Conservation (phyloP, 2,888 invertebrate species). For the Stenolophus ochropezus region DNA sequence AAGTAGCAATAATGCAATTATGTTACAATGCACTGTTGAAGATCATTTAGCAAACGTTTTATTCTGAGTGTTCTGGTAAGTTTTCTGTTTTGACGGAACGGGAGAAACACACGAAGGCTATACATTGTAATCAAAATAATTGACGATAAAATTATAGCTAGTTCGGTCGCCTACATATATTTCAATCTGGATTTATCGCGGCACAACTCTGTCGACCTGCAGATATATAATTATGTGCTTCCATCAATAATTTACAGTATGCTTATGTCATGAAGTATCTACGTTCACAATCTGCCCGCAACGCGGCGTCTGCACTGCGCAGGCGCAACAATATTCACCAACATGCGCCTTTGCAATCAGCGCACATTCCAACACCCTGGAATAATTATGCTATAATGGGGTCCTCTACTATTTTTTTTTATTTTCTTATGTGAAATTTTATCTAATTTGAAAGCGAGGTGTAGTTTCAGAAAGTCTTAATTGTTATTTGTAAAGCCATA, state of each 20-base stretch:
- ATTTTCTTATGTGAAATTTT: no score
- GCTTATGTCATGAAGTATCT: slow-evolving; percentile 61
- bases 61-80: not conserved
- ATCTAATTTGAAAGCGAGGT: no score
- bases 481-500: no score
- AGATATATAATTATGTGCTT: slow-evolving; percentile 60
- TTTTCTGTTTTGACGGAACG: slow-evolving; percentile 56
- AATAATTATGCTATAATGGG: no score
- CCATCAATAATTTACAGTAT: slow-evolving; percentile 61
- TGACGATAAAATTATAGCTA: slow-evolving; percentile 66
- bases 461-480: no score
- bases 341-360: no score
- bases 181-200: slow-evolving; percentile 63
- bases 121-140: slow-evolving; percentile 66
- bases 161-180: slow-evolving; percentile 66
- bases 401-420: no score
- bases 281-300: slow-evolving; percentile 52
- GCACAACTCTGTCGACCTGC: slow-evolving; percentile 58
- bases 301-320: slow-evolving; percentile 10
- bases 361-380: no score
- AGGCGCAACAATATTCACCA: not conserved
- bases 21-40: not conserved
- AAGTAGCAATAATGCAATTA: not conserved
- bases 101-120: slow-evolving; percentile 54
- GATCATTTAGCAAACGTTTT: not conserved